A percentile compares a stretch with the other conserved stretches of the same genome.
Evolutionary conservation across 2,113 vertebrate genomes (phyloP).

Genomic region (Gavialis gangeticus): DNA sequence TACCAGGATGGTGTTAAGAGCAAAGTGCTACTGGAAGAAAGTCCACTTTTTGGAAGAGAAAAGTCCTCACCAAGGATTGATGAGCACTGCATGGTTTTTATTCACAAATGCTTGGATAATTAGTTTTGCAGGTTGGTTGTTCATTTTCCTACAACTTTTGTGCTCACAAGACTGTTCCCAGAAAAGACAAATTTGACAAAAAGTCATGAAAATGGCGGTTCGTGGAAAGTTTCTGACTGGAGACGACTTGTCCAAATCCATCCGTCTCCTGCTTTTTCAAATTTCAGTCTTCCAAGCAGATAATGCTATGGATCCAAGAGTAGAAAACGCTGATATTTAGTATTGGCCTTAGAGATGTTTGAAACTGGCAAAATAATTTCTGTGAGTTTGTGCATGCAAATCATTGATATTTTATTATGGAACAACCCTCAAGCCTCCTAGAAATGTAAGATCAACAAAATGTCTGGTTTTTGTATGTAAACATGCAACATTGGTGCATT

Average conservation of each 20-base stretch:
- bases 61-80: not conserved
- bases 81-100: not conserved
- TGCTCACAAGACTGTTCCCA: not conserved
- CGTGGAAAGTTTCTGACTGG: not conserved
- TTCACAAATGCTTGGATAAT: not conserved
- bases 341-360: not conserved
- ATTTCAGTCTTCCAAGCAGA: not conserved
- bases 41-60: not conserved
- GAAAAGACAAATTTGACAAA: not conserved
- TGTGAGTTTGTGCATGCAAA: constrained; percentile 45
- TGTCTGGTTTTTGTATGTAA: not conserved
- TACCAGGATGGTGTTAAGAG: not conserved
- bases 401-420: constrained; percentile 11
- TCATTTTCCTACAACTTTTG: not conserved
- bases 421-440: constrained; percentile 37
- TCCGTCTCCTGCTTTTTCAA: not conserved
- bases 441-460: constrained; percentile 3
- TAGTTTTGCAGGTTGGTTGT: not conserved
- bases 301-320: not conserved
- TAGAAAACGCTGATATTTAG: not conserved
- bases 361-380: not conserved
- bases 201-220: not conserved
- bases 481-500: not conserved
- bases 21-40: not conserved
- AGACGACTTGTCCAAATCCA: not conserved